phyloP scores from a whole-genome alignment of 2,888 invertebrate species.

The Acleris emargana region DNA sequence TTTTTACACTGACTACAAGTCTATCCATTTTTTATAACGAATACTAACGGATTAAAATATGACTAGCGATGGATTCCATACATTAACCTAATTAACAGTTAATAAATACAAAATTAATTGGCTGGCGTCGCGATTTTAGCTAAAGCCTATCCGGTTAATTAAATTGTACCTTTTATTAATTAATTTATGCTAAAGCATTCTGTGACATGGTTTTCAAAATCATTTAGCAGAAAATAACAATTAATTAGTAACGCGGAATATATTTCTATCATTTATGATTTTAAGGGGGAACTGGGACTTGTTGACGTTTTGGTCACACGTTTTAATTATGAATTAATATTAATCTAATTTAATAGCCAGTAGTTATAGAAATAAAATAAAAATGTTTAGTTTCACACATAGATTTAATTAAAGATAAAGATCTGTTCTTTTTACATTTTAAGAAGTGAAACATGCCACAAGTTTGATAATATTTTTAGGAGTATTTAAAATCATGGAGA shows the following conservation, averaged over 20 bases:
- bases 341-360: too few species aligned
- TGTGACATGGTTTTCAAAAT: neutral
- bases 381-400: too few species aligned
- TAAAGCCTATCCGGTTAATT: conserved; percentile 20
- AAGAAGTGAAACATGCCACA: too few species aligned
- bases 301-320: neutral
- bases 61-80: neutral
- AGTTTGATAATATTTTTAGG: too few species aligned
- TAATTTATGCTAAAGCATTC: conserved; percentile 15
- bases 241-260: neutral
- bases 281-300: too few species aligned
- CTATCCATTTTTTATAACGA: too few species aligned
- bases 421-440: too few species aligned
- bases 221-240: neutral
- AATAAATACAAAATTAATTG: conserved; percentile 18
- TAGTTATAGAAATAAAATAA: too few species aligned
- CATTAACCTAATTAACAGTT: conserved; percentile 22
- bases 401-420: too few species aligned
- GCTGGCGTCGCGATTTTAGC: conserved; percentile 17
- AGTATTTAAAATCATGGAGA: too few species aligned
- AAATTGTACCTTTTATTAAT: neutral
- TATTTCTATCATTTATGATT: neutral
- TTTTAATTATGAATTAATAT: neutral
- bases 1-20: too few species aligned
- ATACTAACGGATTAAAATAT: neutral